phyloP scores from a whole-genome alignment of 2,797 vertebrate genomes.

The Leptatherina wallacei region DNA sequence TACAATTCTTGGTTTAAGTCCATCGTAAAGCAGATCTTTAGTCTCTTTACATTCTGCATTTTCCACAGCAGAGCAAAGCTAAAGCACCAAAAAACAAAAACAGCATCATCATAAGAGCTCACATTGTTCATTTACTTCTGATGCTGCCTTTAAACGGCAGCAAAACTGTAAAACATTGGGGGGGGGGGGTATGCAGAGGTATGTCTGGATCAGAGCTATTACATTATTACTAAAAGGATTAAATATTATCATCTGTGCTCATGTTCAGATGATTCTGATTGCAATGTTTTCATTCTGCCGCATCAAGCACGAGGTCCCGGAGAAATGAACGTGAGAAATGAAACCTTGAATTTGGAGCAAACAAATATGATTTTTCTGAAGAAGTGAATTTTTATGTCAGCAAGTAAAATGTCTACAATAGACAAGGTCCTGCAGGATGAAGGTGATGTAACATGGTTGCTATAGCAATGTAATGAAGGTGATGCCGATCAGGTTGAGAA shows the following conservation, averaged over 20 bases:
- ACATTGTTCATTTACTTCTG: no score
- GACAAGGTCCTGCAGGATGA: background rate
- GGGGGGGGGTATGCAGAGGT: no score
- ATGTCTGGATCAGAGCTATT: background rate
- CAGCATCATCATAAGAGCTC: no score
- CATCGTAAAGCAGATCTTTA: no score
- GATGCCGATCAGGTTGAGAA: background rate
- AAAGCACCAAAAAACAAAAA: no score
- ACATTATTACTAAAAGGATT: background rate
- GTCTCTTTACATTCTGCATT: no score
- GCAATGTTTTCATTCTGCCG: slow-evolving; percentile 11
- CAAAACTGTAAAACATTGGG: no score
- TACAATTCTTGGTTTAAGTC: no score
- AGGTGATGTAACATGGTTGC: background rate
- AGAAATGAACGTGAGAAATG: background rate
- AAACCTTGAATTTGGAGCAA: background rate
- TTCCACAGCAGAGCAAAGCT: no score
- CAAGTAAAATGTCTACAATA: background rate
- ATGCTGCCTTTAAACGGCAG: no score
- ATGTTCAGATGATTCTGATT: slow-evolving; percentile 45
- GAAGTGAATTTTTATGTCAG: background rate
- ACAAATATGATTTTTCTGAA: background rate
- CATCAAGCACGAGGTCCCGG: background rate
- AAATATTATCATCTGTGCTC: background rate
- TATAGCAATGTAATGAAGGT: background rate